phyloP scores from a whole-genome alignment of 2,888 invertebrate genomes.

The Agrotis exclamationis region DNA sequence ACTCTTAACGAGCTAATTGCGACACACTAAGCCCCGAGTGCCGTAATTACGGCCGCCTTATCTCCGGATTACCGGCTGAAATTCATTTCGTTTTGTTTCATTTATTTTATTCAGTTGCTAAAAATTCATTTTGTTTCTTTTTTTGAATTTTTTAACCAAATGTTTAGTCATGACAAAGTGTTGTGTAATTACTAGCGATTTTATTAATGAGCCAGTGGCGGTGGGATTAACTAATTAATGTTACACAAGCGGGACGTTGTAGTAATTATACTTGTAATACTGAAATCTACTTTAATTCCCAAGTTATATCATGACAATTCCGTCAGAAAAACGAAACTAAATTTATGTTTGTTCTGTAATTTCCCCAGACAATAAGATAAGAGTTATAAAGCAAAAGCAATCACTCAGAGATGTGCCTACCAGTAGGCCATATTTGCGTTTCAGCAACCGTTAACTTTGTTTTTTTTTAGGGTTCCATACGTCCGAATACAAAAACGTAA shows the following conservation, averaged over 20 bases:
- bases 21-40: constrained; percentile 25
- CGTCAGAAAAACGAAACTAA: constrained; percentile 3
- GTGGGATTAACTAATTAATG: neutral
- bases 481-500: no score
- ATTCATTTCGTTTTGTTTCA: constrained; percentile 33
- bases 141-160: constrained; percentile 1
- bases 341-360: constrained; percentile 7
- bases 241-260: neutral
- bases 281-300: neutral
- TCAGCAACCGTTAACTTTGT: no score
- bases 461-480: no score
- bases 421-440: no score
- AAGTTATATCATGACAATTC: neutral
- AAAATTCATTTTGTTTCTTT: constrained; percentile 11
- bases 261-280: neutral
- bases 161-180: neutral
- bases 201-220: neutral
- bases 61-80: constrained; percentile 32
- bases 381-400: neutral
- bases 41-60: constrained; percentile 30
- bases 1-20: constrained; percentile 40
- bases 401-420: no score
- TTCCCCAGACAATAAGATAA: constrained; percentile 9
- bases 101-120: constrained; percentile 42
- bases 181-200: constrained; percentile 12